Conservation (phyloP, 2,797 vertebrate genomes). For the Sebastes alutus region DNA sequence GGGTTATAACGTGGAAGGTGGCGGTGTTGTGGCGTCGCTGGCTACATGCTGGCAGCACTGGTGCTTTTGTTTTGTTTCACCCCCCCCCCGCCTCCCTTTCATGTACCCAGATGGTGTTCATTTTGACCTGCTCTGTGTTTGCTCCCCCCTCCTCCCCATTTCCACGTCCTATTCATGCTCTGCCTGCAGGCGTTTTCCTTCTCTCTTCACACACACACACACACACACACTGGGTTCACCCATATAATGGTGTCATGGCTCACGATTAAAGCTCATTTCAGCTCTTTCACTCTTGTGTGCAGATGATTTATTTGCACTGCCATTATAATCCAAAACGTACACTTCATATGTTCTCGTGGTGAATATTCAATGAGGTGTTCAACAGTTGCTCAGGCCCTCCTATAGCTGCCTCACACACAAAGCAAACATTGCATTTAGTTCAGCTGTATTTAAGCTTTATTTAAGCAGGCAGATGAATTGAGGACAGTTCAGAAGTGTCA, state of each 20-base stretch:
- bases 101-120: constrained; percentile 87
- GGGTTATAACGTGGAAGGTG: constrained; percentile 38
- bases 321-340: constrained; percentile 15
- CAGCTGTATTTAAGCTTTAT: background rate
- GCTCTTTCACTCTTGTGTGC: constrained; percentile 39
- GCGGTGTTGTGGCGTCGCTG: constrained; percentile 58
- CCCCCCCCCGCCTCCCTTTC: constrained; percentile 61
- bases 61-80: constrained; percentile 80
- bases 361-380: constrained; percentile 29
- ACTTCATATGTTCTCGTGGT: background rate
- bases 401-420: background rate
- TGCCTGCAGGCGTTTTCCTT: constrained; percentile 76
- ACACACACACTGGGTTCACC: constrained; percentile 25
- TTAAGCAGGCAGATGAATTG: background rate
- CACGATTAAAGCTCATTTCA: constrained; percentile 40
- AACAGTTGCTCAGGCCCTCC: constrained; percentile 56
- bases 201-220: constrained; percentile 18
- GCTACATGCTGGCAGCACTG: constrained; percentile 78
- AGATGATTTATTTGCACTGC: constrained; percentile 53
- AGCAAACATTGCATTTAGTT: background rate
- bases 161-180: constrained; percentile 67
- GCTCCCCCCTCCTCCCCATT: constrained; percentile 24
- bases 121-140: constrained; percentile 75
- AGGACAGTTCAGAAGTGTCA: background rate
- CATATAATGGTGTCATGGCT: constrained; percentile 50